Evolutionary conservation across 2,113 vertebrate species (phyloP), one percentile per base, ranked within the genome.

Genomic region (Rattus rattus): DNA sequence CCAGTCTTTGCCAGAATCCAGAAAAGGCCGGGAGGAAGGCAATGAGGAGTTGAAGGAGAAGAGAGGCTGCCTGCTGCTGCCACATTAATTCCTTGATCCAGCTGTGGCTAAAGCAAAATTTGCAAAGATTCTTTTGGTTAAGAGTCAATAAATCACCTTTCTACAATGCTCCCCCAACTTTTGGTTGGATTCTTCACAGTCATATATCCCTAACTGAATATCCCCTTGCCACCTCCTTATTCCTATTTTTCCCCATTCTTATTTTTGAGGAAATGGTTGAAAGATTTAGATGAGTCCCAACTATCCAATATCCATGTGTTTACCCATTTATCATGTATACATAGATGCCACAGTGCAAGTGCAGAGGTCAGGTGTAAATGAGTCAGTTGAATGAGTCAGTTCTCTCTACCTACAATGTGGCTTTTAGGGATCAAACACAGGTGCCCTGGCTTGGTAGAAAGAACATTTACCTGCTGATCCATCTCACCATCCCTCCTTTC

Each of bases 261-360:
- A 92, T 81, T 90, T 93, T 89, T 94, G 24, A 96, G 43, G 33
- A 61, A 84, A 93, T 69, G 84, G 43, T 76, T 22, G n/a, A 36
- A 80, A 72, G 12, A 7, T 33, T 56, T 36, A 90, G 72, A 24
- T 8, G 73, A 52, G 14, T 49, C 14, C 12, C 59, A 94, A 76
- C 14, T 63, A 33, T 90, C 52, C 16, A 90, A 61, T 4, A 17
- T 79, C 92, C 6, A 90, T 22, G 9, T 26, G 24, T 39, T 39
- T 61, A 39, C 26, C 26, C 22, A 83, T 83, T 39, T 5, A 43
- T 43, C 61, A 56, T 83, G 52, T 80, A 4, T 17, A 52, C 7
- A 26, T 77, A 16, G 12, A 49, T 54, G 49, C 77, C 77, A 33
- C 30, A 5, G 16, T 20, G 24, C 49, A 54, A 49, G 75, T 28